Evolutionary conservation across 2,797 vertebrate species (phyloP).

Genomic region (Uromys caudimaculatus): DNA sequence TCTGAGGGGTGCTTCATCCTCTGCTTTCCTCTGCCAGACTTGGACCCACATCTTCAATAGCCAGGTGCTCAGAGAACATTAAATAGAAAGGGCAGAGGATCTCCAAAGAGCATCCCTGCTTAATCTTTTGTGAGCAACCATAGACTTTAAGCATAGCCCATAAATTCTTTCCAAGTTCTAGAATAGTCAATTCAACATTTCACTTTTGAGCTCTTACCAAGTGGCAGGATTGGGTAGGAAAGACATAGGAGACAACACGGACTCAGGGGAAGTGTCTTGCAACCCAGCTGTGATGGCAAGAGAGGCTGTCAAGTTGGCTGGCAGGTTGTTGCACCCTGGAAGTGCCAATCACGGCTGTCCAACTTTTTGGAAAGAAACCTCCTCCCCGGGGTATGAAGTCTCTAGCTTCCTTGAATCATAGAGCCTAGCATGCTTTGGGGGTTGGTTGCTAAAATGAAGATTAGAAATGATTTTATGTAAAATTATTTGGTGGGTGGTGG

Average conservation of each 20-base stretch:
- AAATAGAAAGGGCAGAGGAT: too few species aligned
- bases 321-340: background rate
- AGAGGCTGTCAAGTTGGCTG: background rate
- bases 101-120: background rate
- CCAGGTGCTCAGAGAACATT: background rate
- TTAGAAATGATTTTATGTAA: slow-evolving; percentile 19
- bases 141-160: background rate
- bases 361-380: background rate
- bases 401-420: background rate
- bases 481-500: background rate
- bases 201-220: background rate
- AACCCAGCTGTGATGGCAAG: background rate
- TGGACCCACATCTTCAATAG: background rate
- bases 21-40: background rate
- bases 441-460: slow-evolving; percentile 1
- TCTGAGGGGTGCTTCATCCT: background rate
- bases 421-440: background rate
- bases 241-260: background rate
- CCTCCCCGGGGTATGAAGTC: background rate
- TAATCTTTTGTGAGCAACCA: background rate
- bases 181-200: background rate
- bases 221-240: too few species aligned
- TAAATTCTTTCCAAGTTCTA: background rate
- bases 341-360: background rate
- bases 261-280: background rate